Evolutionary conservation across 1,140 invertebrate genomes (phyloP).

Genomic region (Steinernema feltiae): DNA sequence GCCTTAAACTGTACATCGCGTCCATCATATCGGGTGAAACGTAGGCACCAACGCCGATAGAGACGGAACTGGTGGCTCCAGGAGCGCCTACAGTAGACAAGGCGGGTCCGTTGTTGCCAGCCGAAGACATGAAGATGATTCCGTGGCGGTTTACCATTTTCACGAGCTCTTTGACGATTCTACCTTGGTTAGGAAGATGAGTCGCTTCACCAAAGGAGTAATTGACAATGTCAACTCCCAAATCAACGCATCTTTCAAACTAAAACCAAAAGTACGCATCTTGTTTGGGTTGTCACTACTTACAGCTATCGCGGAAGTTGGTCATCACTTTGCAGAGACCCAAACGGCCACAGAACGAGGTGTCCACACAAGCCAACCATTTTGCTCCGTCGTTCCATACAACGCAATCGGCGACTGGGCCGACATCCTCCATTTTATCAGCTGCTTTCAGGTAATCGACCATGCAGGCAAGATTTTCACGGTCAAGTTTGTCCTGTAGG

Average conservation of each 20-base stretch:
- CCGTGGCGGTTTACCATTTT: conserved; percentile 87
- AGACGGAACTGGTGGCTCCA: conserved; percentile 75
- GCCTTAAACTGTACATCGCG: conserved; percentile 81
- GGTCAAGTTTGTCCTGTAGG: conserved; percentile 71
- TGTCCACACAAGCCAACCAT: conserved; percentile 82
- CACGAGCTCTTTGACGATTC: conserved; percentile 75
- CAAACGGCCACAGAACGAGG: conserved; percentile 74
- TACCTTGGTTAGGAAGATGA: conserved; percentile 81
- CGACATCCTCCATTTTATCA: conserved; percentile 79
- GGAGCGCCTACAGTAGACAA: conserved; percentile 83
- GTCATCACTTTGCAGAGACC: conserved; percentile 70
- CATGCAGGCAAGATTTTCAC: conserved; percentile 80
- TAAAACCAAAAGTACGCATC: conserved; percentile 71
- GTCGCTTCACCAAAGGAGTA: conserved; percentile 95
- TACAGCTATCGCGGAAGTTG: conserved; percentile 75
- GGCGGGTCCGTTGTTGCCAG: conserved; percentile 88
- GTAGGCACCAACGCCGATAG: conserved; percentile 88
- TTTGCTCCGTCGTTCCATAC: conserved; percentile 77
- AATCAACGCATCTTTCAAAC: conserved; percentile 63
- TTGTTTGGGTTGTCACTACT: conserved; percentile 71
- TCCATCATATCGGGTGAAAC: conserved; percentile 95
- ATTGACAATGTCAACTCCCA: conserved; percentile 77
- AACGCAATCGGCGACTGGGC: conserved; percentile 85
- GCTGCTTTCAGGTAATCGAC: conserved; percentile 73
- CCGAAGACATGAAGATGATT: conserved; percentile 81